Percentiles rank a stretch among this genome's conserved stretches.
Evolutionary conservation across 2,113 vertebrate genomes (phyloP).

Genomic region (Orthochromis indermauri): DNA sequence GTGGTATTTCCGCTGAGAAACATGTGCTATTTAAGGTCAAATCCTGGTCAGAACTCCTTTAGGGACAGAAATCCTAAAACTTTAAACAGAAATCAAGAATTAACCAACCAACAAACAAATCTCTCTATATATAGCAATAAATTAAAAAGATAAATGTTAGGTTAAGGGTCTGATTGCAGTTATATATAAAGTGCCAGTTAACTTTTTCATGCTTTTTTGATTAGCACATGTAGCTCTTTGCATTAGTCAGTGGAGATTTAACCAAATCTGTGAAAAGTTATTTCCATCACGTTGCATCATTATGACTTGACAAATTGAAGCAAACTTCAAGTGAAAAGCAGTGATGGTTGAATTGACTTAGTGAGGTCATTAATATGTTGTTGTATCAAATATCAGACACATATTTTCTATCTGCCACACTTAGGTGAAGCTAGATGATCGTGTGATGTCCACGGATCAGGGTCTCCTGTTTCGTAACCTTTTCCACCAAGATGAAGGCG

Average conservation of each 20-base stretch:
- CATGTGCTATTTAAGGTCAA: background rate
- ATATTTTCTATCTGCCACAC: background rate
- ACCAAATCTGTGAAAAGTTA: background rate
- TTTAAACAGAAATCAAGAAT: background rate
- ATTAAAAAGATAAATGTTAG: background rate
- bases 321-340: background rate
- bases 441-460: conserved; percentile 77
- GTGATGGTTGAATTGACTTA: background rate
- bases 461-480: conserved; percentile 86
- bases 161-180: background rate
- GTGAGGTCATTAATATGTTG: background rate
- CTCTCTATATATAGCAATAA: background rate
- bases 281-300: background rate
- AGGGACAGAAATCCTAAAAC: background rate
- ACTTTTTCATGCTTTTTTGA: background rate
- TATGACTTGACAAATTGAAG: background rate
- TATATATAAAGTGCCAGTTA: background rate
- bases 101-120: background rate
- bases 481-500: conserved; percentile 73
- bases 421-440: conserved; percentile 87
- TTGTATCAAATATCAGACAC: background rate
- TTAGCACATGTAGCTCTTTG: background rate
- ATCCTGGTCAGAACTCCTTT: background rate
- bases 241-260: background rate
- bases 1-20: background rate